Conservation (phyloP, 2,797 vertebrate species). For the Loris lydekkerianus region DNA sequence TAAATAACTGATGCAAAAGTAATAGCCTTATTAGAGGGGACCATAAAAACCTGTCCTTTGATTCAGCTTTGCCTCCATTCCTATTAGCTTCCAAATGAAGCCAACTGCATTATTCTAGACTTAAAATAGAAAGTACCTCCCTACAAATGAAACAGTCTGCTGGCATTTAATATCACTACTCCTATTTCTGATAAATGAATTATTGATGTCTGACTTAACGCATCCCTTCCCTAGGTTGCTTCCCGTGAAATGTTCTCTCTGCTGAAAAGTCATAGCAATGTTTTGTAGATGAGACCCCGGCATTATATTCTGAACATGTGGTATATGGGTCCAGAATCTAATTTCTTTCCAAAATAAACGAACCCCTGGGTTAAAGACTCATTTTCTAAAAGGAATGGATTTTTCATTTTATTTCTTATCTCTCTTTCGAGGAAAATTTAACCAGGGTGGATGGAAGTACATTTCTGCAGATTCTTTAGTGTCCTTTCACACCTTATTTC, state of each 20-base stretch:
- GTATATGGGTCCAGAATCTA: slow-evolving; percentile 51
- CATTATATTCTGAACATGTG: background rate
- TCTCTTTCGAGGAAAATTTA: slow-evolving; percentile 70
- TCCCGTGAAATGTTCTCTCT: slow-evolving; percentile 70
- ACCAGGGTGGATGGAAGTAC: background rate
- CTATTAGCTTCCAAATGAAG: slow-evolving; percentile 61
- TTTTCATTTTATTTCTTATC: slow-evolving; percentile 56
- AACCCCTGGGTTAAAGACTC: slow-evolving; percentile 28
- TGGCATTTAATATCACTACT: slow-evolving; percentile 76
- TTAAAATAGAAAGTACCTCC: slow-evolving; percentile 81
- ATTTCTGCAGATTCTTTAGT: slow-evolving; percentile 43
- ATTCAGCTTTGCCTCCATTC: slow-evolving; percentile 19
- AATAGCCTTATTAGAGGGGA: slow-evolving; percentile 45
- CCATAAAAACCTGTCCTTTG: slow-evolving; percentile 36
- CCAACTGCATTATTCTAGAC: slow-evolving; percentile 78
- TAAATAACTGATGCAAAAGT: slow-evolving; percentile 47
- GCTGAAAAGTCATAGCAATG: slow-evolving; percentile 45
- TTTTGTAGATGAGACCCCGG: slow-evolving; percentile 53
- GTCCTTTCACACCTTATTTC: slow-evolving; percentile 18
- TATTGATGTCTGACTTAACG: slow-evolving; percentile 82
- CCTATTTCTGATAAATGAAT: slow-evolving; percentile 83
- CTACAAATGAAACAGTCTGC: slow-evolving; percentile 79
- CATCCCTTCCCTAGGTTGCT: slow-evolving; percentile 61
- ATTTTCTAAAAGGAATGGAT: slow-evolving; percentile 51
- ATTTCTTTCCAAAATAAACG: slow-evolving; percentile 70